A percentile compares a stretch with the other conserved stretches of the same genome.
Evolutionary conservation across 2,113 vertebrate genomes (phyloP).

Genomic region (Chinchilla lanigera): DNA sequence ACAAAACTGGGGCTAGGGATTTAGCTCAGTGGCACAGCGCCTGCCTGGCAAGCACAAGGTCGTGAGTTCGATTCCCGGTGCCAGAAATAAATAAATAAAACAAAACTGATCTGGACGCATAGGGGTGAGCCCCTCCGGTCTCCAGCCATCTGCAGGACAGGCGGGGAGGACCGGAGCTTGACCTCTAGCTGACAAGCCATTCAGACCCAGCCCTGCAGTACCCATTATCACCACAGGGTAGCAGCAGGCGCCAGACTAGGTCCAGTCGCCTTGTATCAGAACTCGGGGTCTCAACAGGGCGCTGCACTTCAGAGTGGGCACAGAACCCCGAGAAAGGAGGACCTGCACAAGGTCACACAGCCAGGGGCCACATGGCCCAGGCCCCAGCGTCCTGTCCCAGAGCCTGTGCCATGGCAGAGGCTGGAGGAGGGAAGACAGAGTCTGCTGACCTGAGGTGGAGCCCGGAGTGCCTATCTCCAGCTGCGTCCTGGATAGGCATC

Average conservation of each 20-base stretch:
- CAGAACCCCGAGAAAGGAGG: background rate
- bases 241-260: background rate
- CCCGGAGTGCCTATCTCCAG: background rate
- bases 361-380: background rate
- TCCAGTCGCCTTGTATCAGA: background rate
- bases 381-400: background rate
- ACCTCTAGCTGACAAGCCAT: background rate
- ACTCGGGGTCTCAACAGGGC: background rate
- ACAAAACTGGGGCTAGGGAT: no score
- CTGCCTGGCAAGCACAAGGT: no score
- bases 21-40: no score
- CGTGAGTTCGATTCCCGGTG: no score
- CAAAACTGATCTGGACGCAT: background rate
- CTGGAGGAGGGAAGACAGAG: background rate
- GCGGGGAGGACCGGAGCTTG: background rate
- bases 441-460: background rate
- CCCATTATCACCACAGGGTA: background rate
- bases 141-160: background rate
- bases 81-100: background rate
- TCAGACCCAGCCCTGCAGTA: background rate
- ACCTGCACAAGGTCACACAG: background rate
- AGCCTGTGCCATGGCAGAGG: background rate
- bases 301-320: background rate
- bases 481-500: background rate
- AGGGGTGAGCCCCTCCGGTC: background rate